These are phyloP conservation scores for Pholis gunnellus DNA, from an alignment of 2,113 vertebrate genomes.

Conservation along the genomic window DNA sequence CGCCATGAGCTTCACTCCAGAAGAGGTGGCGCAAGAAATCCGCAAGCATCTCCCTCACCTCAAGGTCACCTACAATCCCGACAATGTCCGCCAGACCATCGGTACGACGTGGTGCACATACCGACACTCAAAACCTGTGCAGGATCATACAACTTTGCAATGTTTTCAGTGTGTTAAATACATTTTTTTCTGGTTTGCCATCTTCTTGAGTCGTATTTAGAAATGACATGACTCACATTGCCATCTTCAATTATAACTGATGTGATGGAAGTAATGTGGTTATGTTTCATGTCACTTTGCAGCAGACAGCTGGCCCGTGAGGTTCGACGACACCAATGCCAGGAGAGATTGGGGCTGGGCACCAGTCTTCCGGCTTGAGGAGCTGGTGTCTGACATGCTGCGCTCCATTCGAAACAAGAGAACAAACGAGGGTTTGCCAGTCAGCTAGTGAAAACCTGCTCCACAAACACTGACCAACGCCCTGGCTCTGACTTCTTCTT, in stretches of 20 bases:
- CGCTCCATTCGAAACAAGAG: constrained; percentile 71
- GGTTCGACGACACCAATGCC: constrained; percentile 85
- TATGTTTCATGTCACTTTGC: constrained; percentile 41
- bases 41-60: constrained; percentile 83
- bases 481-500: constrained; percentile 38
- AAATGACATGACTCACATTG: background rate
- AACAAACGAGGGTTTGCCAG: constrained; percentile 66
- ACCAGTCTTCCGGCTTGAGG: constrained; percentile 74
- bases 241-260: background rate
- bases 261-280: background rate
- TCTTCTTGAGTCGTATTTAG: background rate
- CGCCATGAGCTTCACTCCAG: constrained; percentile 86
- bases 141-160: background rate
- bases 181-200: background rate
- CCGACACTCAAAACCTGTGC: background rate
- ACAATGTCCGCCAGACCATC: constrained; percentile 82
- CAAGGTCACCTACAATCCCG: constrained; percentile 83
- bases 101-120: constrained; percentile 64
- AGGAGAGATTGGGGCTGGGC: constrained; percentile 84
- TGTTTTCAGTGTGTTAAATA: background rate
- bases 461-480: constrained; percentile 50
- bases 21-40: constrained; percentile 82
- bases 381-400: constrained; percentile 83
- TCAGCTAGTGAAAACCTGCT: constrained; percentile 66
- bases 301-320: constrained; percentile 86